These are phyloP conservation scores for Odobenus rosmarus DNA, from an alignment of 2,113 vertebrate species.

Conservation along the genomic window DNA sequence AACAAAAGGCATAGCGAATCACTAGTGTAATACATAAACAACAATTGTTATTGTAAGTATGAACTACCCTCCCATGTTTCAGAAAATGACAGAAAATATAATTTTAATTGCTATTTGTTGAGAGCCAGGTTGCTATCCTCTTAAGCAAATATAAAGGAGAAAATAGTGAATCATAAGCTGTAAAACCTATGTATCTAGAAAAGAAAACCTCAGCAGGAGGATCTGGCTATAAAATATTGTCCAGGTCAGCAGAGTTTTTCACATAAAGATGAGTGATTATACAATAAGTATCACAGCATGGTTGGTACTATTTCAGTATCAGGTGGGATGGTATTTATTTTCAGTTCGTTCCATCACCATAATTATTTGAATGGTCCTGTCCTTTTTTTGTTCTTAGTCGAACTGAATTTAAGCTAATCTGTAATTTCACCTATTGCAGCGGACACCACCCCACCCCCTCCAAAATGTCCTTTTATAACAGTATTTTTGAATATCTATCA, in stretches of 20 bases:
- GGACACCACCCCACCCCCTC: fast-evolving
- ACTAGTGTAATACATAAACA: neutral
- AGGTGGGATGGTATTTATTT: constrained; percentile 30
- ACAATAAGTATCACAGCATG: neutral
- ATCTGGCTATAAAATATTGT: neutral
- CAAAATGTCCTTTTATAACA: neutral
- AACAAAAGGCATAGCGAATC: neutral
- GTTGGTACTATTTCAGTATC: constrained; percentile 19
- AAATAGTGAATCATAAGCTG: neutral
- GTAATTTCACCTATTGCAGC: neutral
- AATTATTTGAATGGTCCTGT: neutral
- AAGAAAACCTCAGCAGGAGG: neutral
- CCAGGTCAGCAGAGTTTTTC: neutral
- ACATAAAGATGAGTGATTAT: constrained; percentile 17
- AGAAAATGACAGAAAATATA: neutral
- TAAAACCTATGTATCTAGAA: neutral
- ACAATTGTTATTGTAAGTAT: neutral
- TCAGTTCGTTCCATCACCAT: neutral
- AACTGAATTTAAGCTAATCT: constrained; percentile 18
- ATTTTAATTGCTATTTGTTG: neutral
- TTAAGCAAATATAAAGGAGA: constrained; percentile 25
- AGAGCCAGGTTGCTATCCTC: neutral
- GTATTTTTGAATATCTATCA: neutral
- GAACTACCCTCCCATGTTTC: neutral
- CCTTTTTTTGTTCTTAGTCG: neutral